Evolutionary conservation across 2,888 invertebrate species (phyloP), one percentile per base, ranked within the genome.

Genomic region (Amiota minor): DNA sequence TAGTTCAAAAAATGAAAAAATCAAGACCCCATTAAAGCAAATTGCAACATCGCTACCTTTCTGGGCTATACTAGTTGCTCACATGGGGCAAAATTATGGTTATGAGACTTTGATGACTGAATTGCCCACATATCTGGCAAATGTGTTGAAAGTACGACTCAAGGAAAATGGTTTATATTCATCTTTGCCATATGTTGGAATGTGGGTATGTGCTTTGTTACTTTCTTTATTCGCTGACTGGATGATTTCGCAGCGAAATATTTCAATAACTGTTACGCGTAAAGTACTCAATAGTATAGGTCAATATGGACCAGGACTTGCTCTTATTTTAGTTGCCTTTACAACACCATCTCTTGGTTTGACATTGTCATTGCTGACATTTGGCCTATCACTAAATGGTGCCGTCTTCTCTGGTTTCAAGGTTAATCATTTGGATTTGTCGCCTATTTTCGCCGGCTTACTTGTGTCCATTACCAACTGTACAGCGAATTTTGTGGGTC

Each of bases 401-500:
- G 95, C 95, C 80, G 95, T 96, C 83, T 96, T 96, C 90, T 88
- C 88, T 35, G 89, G 88, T 70, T 93, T 93, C 84, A 93, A 96
- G 91, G 95, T 96, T 75, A 96, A 96, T 88, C 96, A 96, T 89
- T 91, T 97, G 86, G 96, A 97, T 87, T 93, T 97, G 78, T 95
- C 96, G 1, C 96, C 96, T 2, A 93, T 96, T 76, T 96, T 95
- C 89, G 96, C 97, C 71, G 97, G 96, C 9, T 94, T 96, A 80
- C 91, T 97, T 64, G 96, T 97, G 95, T 93, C 96, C 23, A 94
- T 97, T 85, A 96, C 96, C 70, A 97, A 97, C 90, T 96, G 96
- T 80, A 90, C 94, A 73, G 96, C 96, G 70, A 96, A 96, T 90
- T 90, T 96, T 69, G 95, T 96, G 8, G 97, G 96, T 16, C 91